Conservation (phyloP, 2,113 vertebrate genomes). For the Chlamydotis undulata region DNA sequence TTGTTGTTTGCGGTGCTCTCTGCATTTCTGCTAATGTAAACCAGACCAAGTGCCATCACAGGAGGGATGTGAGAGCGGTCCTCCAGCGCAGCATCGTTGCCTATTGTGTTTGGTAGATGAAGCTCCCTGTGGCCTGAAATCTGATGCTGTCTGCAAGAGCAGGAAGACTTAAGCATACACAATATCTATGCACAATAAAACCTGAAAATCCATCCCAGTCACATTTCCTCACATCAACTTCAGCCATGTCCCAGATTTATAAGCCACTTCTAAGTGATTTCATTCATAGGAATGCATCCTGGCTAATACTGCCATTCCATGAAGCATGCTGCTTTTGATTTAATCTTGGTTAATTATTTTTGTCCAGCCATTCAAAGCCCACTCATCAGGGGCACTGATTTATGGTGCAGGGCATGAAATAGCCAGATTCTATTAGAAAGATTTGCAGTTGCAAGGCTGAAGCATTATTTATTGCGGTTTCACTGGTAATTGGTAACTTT, state of each 20-base stretch:
- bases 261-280: constrained; percentile 25
- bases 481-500: not conserved
- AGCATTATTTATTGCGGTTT: constrained; percentile 16
- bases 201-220: constrained; percentile 5
- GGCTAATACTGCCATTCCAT: not conserved
- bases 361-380: constrained; percentile 30
- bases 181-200: constrained; percentile 11
- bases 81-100: not conserved
- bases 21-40: not conserved
- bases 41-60: rapidly evolving
- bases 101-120: rapidly evolving
- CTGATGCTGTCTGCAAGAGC: not conserved
- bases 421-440: constrained; percentile 34
- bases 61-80: not conserved
- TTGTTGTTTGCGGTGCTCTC: not conserved
- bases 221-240: constrained; percentile 3
- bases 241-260: constrained; percentile 44
- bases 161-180: not conserved
- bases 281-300: not conserved
- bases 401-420: constrained; percentile 17
- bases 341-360: constrained; percentile 61
- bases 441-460: constrained; percentile 27
- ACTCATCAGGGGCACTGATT: not conserved
- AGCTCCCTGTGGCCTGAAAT: not conserved
- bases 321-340: constrained; percentile 42